These are phyloP conservation scores for Octopus sinensis DNA, from an alignment of 1,140 invertebrate genomes.

Conservation along the genomic window DNA sequence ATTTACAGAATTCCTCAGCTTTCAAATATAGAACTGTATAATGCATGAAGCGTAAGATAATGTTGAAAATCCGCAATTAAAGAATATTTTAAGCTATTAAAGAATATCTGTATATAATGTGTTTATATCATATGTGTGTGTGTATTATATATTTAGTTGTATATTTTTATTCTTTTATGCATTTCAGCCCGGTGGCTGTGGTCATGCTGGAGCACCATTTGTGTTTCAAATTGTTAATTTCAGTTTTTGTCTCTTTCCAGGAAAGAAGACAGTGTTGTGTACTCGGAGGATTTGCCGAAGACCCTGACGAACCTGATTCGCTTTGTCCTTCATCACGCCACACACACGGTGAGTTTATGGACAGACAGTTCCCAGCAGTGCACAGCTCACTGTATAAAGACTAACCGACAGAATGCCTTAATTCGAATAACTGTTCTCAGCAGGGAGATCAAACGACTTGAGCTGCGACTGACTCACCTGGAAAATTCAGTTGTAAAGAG, in stretches of 20 bases:
- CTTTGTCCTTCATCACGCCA: conserved; percentile 64
- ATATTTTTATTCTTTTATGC: too few relatives aligned
- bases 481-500: neutral
- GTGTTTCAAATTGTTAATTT: neutral
- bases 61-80: too few relatives aligned
- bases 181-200: too few relatives aligned
- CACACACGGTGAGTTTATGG: conserved; percentile 30
- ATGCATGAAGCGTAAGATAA: too few relatives aligned
- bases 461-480: neutral
- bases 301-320: conserved; percentile 69
- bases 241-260: conserved; percentile 57
- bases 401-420: conserved; percentile 27
- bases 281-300: conserved; percentile 65
- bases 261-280: conserved; percentile 72
- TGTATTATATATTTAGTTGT: too few relatives aligned
- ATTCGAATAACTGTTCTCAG: conserved; percentile 6
- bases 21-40: too few relatives aligned
- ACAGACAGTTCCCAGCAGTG: conserved; percentile 35
- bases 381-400: conserved; percentile 29
- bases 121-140: too few relatives aligned
- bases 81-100: too few relatives aligned
- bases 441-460: conserved; percentile 8
- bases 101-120: too few relatives aligned
- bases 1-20: too few relatives aligned
- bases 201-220: too few relatives aligned